phyloP scores from a whole-genome alignment of 2,113 vertebrate species.

The Hiodon alosoides region DNA sequence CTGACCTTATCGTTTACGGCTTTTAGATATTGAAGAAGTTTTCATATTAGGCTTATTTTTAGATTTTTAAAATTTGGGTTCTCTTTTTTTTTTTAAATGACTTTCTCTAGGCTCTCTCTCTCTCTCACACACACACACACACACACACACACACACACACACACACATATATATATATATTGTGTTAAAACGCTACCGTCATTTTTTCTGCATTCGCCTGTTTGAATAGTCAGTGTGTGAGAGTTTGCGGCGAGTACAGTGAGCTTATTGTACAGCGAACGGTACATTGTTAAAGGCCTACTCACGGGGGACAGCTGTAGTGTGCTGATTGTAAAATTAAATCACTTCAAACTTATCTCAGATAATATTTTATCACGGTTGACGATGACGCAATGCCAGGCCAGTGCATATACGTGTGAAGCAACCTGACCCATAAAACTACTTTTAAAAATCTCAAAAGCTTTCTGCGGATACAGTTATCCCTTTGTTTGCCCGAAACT shows the following conservation, averaged over 20 bases:
- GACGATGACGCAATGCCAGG: constrained; percentile 19
- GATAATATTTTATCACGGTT: constrained; percentile 22
- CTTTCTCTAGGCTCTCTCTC: not conserved
- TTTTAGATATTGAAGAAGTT: constrained; percentile 8
- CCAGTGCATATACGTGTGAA: not conserved
- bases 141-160: no score
- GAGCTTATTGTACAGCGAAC: constrained; percentile 9
- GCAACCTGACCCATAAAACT: constrained; percentile 18
- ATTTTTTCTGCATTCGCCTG: not conserved
- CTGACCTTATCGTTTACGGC: constrained; percentile 1
- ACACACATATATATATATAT: not conserved
- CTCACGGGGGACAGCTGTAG: not conserved
- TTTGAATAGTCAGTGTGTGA: constrained; percentile 14
- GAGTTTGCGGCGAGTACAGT: constrained; percentile 5
- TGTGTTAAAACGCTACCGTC: constrained; percentile 10
- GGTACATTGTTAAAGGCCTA: constrained; percentile 10
- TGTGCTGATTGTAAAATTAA: constrained; percentile 21
- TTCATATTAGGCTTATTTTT: not conserved
- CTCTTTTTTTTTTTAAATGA: not conserved
- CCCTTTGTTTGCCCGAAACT: not conserved
- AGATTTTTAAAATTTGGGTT: constrained; percentile 4
- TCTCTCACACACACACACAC: not conserved
- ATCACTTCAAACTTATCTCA: constrained; percentile 19
- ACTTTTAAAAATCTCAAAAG: not conserved
- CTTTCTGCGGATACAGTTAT: constrained; percentile 9